Base-by-base conservation (phyloP, 2,113 vertebrate genomes). In the Hiodon alosoides region DNA sequence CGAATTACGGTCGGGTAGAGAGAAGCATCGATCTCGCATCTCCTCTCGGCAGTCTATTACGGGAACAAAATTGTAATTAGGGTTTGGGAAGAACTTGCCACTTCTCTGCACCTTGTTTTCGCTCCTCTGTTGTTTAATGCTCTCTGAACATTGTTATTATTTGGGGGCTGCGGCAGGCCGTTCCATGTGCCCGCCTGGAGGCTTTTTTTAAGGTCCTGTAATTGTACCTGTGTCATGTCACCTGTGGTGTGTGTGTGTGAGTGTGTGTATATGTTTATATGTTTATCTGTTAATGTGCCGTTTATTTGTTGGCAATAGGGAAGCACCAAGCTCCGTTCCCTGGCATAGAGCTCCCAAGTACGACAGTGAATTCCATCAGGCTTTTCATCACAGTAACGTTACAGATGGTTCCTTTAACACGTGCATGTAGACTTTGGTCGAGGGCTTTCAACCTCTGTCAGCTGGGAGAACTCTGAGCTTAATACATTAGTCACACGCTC, bases 271-370 rank as follows among this genome's bases (percentile, higher is more conserved):
- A 76, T 31, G 31, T 31, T 1, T 90, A 81, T 82, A 74, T 85
- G 79, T 72, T 86, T 88, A 82, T 91, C 86, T 90, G 85, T 83
- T 85, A 83, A 84, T 74, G 83, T 91, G 87, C 87, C 90, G 85
- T 92, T 90, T 92, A 90, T 92, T 91, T 92, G 89, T 93, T 90
- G 92, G 82, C 81, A 89, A 91, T 89, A 93, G 92, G 92, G 90
- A 94, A 92, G 86, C 91, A 91, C 83, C 91, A 91, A 88, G 90
- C 90, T 86, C 91, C 91, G 85, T 94, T 92, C 83, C 93, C 93
- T 78, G 93, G 91, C 90, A 92, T 94, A 86, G 93, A 93, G 86
- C 93, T 94, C 81, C 93, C 93, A 93, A 94, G 93, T 94, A 94
- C 79, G 93, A 89, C 84, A 83, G 80, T 91, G 31, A 89, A 90